Evolutionary conservation across 1,140 invertebrate genomes (phyloP).

Genomic region (Cotesia typhae): DNA sequence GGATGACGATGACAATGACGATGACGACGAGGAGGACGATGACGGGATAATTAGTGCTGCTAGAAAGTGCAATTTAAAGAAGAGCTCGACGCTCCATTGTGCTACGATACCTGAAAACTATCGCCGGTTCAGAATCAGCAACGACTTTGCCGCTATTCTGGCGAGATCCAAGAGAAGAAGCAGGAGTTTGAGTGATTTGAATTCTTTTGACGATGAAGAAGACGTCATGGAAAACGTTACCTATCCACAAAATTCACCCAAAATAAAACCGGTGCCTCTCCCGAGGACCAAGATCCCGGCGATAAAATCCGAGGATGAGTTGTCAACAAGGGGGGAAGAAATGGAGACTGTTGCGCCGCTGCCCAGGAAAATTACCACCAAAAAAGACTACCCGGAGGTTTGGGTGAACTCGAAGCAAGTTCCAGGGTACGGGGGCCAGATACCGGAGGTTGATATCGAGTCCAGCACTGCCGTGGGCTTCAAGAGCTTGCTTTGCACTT

Average conservation of each 20-base stretch:
- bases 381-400: slow-evolving; percentile 12
- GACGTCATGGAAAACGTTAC: slow-evolving; percentile 1
- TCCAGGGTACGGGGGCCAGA: not conserved
- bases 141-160: slow-evolving; percentile 7
- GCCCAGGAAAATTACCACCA: slow-evolving; percentile 24
- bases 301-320: not conserved
- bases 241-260: not conserved
- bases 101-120: slow-evolving; percentile 39
- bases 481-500: slow-evolving; percentile 51
- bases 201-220: slow-evolving; percentile 30
- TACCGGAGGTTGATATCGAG: slow-evolving; percentile 47
- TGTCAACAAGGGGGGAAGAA: not conserved
- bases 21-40: not conserved
- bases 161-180: slow-evolving; percentile 31
- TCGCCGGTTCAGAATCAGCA: slow-evolving; percentile 31
- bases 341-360: slow-evolving; percentile 3
- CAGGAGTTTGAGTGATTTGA: slow-evolving; percentile 39
- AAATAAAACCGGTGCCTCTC: slow-evolving; percentile 34
- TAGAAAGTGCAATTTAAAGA: slow-evolving; percentile 33
- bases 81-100: slow-evolving; percentile 39
- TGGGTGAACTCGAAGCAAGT: slow-evolving; percentile 9
- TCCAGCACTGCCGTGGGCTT: slow-evolving; percentile 54
- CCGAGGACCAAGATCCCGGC: slow-evolving; percentile 39
- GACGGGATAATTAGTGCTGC: not conserved
- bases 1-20: slow-evolving; percentile 24